phyloP scores from a whole-genome alignment of 2,113 vertebrate species.

The Dermatemys mawii region DNA sequence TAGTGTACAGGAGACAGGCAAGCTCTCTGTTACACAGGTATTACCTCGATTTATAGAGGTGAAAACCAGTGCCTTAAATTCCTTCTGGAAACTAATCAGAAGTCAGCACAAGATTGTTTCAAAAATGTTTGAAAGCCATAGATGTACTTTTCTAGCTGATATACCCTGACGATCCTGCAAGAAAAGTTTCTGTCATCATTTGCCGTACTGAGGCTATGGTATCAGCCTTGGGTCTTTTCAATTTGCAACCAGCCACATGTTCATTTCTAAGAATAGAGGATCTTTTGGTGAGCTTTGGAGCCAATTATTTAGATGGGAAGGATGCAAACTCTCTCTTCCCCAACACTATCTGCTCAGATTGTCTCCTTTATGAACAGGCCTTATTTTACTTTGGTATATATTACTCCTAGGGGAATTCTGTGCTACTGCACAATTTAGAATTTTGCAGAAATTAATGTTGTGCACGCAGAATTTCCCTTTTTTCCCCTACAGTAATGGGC shows the following conservation, averaged over 20 bases:
- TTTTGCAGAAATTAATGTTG: too few relatives aligned
- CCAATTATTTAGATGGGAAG: not conserved
- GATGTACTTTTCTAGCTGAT: not conserved
- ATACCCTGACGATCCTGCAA: not conserved
- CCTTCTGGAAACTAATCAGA: not conserved
- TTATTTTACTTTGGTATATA: not conserved
- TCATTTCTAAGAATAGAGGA: not conserved
- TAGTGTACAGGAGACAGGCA: not conserved
- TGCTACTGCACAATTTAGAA: too few relatives aligned
- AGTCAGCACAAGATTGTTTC: not conserved
- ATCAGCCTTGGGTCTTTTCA: not conserved
- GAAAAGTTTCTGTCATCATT: not conserved
- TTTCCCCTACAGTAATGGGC: too few relatives aligned
- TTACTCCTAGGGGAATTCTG: not conserved
- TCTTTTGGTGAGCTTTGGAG: not conserved
- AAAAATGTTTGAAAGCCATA: not conserved
- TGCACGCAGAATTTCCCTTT: too few relatives aligned
- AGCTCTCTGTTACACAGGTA: conserved; percentile 12
- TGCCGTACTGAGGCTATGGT: not conserved
- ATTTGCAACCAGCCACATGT: not conserved
- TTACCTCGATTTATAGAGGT: rapidly evolving
- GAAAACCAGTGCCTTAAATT: not conserved
- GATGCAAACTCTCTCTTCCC: not conserved
- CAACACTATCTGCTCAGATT: not conserved
- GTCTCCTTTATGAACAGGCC: not conserved